Base-by-base conservation (phyloP, 2,113 vertebrate genomes). In the Columba janthina region DNA sequence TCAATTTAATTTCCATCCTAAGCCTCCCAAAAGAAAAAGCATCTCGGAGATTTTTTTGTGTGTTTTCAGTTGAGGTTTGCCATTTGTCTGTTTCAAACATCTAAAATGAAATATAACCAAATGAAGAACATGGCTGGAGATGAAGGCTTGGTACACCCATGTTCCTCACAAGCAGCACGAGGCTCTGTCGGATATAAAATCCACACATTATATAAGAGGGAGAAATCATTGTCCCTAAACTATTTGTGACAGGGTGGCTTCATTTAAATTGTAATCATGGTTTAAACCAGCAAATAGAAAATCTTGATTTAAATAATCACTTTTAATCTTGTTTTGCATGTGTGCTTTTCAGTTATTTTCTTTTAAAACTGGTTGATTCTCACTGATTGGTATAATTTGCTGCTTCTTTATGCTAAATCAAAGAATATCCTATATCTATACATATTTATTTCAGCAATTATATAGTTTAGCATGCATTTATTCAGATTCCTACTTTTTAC, bases 391-490 rank as follows among this genome's bases (percentile, higher is more conserved):
- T 96, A 91, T 97, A 97, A 97, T 97, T 96, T 96, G 77, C 74
- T 85, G 65, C 89, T 95, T 57, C 90, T 96, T 96, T 94, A 92
- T 89, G 84, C 91, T 93, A 96, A 97, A 95, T 95, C 93, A 97
- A 93, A 96, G 90, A 93, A 91, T 94, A 96, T 76, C 91, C 77
- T 95, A 94, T 95, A 97, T 91, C 95, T 95, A 95, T 96, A 96
- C 96, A 97, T 97, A 97, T 97, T 95, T 95, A 96, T 96, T 96
- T 87, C 73, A 85, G 84, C 91, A 96, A 95, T 97, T 97, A 97
- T 70, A 79, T 91, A 83, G 81, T 93, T 97, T 79, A 93, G 74
- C 36, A 97, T 93, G 71, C 81, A 96, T 97, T 96, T 95, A 95
- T 96, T 94, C 96, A 92, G 74, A 89, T 95, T 85, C 58, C 25